Base-by-base conservation (phyloP, 2,888 invertebrate species). In the Holacanthella duospinosa region DNA sequence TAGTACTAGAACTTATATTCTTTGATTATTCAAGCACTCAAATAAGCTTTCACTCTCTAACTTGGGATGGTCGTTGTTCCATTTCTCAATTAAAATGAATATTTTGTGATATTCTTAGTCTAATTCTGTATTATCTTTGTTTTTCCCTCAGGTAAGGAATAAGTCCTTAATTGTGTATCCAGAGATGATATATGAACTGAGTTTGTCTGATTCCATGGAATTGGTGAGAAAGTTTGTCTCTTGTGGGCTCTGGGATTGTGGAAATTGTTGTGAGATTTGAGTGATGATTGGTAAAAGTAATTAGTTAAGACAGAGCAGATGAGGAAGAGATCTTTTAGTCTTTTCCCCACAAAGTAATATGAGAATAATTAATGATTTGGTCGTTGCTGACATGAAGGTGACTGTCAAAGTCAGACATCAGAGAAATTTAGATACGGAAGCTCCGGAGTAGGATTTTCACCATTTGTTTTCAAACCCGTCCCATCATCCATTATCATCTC, bases 311-410 rank as follows among this genome's bases (percentile, higher is more conserved):
- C n/a, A 29, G 29, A 29, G 9, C 27, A 43, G 43, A 24, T 54
- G 28, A 21, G 53, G 26, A 24, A 29, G 43, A 43, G 59, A n/a
- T n/a, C n/a, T n/a, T n/a, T n/a, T n/a, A n/a, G n/a, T n/a, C n/a
- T n/a, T n/a, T n/a, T n/a, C n/a, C n/a, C n/a, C n/a, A n/a, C n/a
- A n/a, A n/a, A n/a, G 65, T 66, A 68, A 68, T 60, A 28, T 55
- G 68, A 68, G 68, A 21, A 66, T 62, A 62, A 68, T 68, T 68
- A 66, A 68, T 68, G 68, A 66, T 68, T 66, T n/a, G 28, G 61
- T 6, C 19, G 59, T 65, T 63, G 63, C 65, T 68, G 68, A 66
- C 64, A 63, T 61, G 55, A 60, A 67, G 62, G 64, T 62, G 59
- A 65, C 60, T 64, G 64, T 55, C 27, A 64, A 64, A 61, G 61